Evolutionary conservation across 2,888 invertebrate genomes (phyloP).

Genomic region (Agriopis marginaria): DNA sequence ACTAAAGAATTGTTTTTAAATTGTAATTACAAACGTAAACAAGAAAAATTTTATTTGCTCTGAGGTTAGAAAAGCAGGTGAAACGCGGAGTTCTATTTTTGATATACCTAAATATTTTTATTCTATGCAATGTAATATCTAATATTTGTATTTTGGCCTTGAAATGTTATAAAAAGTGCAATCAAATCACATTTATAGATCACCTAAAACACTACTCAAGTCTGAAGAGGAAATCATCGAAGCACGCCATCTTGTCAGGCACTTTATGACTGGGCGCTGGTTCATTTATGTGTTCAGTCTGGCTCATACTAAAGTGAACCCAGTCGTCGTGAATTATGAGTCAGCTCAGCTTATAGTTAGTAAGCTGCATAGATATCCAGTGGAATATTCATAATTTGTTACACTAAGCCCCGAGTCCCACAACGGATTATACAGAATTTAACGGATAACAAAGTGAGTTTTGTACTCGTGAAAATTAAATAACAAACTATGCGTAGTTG

Average conservation of each 20-base stretch:
- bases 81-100: too few species aligned
- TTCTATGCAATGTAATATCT: too few species aligned
- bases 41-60: too few species aligned
- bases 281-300: slow-evolving; percentile 45
- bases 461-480: slow-evolving; percentile 5
- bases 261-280: slow-evolving; percentile 26
- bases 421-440: slow-evolving; percentile 32
- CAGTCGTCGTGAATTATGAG: slow-evolving; percentile 35
- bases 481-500: neutral
- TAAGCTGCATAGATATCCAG: slow-evolving; percentile 32
- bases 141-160: too few species aligned
- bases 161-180: too few species aligned
- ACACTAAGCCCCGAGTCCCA: slow-evolving; percentile 28
- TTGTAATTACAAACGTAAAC: too few species aligned
- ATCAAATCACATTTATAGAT: too few species aligned
- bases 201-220: slow-evolving; percentile 1
- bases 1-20: too few species aligned
- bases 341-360: slow-evolving; percentile 24
- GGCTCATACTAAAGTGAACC: slow-evolving; percentile 45
- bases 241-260: slow-evolving; percentile 13
- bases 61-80: too few species aligned
- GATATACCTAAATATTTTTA: too few species aligned
- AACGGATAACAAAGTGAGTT: slow-evolving; percentile 16
- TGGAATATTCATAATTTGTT: slow-evolving; percentile 31
- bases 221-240: slow-evolving; percentile 9